phyloP scores from a whole-genome alignment of 2,113 vertebrate species.

The Malurus melanocephalus region DNA sequence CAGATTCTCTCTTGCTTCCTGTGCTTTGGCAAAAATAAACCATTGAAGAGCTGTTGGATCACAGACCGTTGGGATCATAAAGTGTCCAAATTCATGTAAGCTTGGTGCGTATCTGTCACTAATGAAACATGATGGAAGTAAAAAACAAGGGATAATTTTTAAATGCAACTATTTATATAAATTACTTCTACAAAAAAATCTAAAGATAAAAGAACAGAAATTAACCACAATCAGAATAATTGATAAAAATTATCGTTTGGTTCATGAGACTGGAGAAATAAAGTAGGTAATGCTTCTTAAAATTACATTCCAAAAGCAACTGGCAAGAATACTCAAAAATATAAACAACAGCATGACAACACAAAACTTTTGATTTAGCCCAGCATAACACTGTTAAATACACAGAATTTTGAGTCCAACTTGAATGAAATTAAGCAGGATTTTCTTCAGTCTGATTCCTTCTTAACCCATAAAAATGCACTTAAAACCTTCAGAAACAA shows the following conservation, averaged over 20 bases:
- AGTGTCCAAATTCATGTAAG: conserved; percentile 89
- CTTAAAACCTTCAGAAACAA: background rate
- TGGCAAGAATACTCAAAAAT: background rate
- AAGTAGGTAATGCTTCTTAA: background rate
- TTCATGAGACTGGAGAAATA: background rate
- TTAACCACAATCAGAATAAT: background rate
- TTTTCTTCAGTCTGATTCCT: background rate
- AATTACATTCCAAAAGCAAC: background rate
- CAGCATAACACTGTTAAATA: background rate
- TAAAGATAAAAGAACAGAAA: background rate
- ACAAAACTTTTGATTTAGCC: background rate
- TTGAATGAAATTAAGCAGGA: background rate
- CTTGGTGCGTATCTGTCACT: conserved; percentile 83
- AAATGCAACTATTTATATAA: background rate
- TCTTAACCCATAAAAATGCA: background rate
- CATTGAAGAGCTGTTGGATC: conserved; percentile 80
- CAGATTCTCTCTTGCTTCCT: conserved; percentile 81
- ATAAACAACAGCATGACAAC: background rate
- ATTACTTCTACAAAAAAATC: background rate
- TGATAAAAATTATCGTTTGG: background rate
- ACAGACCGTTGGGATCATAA: conserved; percentile 80
- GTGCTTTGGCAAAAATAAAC: conserved; percentile 86
- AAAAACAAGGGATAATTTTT: background rate
- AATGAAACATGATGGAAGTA: background rate
- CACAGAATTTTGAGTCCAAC: background rate